phyloP scores from a whole-genome alignment of 2,113 vertebrate species.

The Syngnathus scovelli region DNA sequence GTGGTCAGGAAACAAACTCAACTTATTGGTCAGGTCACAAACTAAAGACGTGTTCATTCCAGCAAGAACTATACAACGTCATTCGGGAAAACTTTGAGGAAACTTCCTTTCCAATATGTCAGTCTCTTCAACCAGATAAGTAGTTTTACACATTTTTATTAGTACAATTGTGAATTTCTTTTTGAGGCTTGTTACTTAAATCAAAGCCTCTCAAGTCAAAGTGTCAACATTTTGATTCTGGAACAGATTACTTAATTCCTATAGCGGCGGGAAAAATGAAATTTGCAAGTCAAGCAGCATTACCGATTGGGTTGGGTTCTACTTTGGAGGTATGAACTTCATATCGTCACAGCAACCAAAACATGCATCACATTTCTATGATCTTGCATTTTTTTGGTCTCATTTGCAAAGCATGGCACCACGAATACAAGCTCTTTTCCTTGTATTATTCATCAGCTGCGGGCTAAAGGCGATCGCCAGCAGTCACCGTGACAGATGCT shows the following conservation, averaged over 20 bases:
- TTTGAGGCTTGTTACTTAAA: neutral
- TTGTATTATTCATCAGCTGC: conserved; percentile 69
- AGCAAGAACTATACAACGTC: neutral
- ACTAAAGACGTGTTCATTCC: neutral
- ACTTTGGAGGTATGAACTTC: neutral
- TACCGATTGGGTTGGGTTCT: neutral
- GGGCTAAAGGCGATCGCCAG: conserved; percentile 56
- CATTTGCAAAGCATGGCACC: conserved; percentile 38
- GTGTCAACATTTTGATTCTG: neutral
- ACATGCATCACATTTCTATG: neutral
- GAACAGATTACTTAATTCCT: neutral
- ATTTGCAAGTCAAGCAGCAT: neutral
- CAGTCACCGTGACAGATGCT: conserved; percentile 59
- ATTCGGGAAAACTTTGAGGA: neutral
- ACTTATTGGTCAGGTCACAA: neutral
- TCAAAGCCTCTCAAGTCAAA: neutral
- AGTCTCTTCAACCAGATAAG: neutral
- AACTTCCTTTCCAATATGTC: no score
- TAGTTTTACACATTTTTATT: neutral
- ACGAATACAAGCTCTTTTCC: conserved; percentile 62
- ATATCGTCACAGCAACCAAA: neutral
- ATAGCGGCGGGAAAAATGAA: neutral
- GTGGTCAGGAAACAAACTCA: neutral
- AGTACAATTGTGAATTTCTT: neutral
- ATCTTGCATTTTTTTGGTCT: neutral